phyloP scores from a whole-genome alignment of 2,113 vertebrate genomes.

The Cheirogaleus medius region DNA sequence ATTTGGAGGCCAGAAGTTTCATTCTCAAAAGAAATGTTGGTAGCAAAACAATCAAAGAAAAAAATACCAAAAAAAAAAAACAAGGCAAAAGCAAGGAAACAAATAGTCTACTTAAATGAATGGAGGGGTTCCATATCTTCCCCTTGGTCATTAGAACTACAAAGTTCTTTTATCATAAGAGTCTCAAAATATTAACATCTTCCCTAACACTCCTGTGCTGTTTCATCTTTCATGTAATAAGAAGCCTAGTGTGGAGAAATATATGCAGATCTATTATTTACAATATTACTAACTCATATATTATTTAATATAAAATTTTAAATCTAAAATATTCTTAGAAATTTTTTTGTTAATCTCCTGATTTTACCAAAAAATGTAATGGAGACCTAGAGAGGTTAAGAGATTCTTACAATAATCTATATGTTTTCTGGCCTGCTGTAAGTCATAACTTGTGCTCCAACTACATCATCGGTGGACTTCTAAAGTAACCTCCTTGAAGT shows the following conservation, averaged over 20 bases:
- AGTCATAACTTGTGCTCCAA: not conserved
- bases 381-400: not conserved
- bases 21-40: slow-evolving; percentile 9
- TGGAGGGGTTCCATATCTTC: not conserved
- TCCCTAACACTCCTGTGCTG: accelerated
- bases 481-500: not conserved
- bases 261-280: not conserved
- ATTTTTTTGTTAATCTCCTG: not conserved
- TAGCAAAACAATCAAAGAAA: not conserved
- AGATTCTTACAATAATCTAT: not conserved
- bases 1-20: not conserved
- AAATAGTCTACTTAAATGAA: not conserved
- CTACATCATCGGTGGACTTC: not conserved
- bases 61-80: not conserved
- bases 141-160: not conserved
- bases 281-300: not conserved
- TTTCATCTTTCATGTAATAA: not conserved
- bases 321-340: not conserved
- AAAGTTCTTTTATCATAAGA: not conserved
- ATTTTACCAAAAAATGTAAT: not conserved
- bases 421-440: not conserved
- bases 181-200: not conserved
- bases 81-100: not conserved
- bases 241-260: not conserved
- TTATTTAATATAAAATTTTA: not conserved